These are phyloP conservation scores for Metallyticus violacea DNA, from an alignment of 2,888 invertebrate species.

Conservation along the genomic window DNA sequence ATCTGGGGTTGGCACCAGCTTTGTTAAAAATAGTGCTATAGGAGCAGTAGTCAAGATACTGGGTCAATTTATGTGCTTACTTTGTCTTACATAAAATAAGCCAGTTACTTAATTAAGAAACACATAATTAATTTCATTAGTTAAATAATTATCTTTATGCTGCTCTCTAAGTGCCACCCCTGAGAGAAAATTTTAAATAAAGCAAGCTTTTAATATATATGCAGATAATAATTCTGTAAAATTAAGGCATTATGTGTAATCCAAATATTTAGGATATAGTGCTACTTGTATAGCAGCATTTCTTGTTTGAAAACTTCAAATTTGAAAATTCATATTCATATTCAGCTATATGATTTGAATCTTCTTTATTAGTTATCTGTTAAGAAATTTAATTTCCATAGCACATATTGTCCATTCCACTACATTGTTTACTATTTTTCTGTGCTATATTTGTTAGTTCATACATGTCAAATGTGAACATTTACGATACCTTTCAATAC, in stretches of 20 bases:
- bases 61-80: too few relatives aligned
- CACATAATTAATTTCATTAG: too few relatives aligned
- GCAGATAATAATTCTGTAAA: background rate
- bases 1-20: background rate
- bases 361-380: background rate
- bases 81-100: too few relatives aligned
- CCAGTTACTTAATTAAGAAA: too few relatives aligned
- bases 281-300: too few relatives aligned
- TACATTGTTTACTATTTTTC: background rate
- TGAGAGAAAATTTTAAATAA: background rate
- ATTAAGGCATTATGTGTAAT: background rate
- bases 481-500: background rate
- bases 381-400: background rate
- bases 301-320: background rate
- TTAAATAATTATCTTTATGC: background rate
- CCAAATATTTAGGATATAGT: too few relatives aligned
- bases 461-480: background rate
- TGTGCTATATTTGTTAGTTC: too few relatives aligned
- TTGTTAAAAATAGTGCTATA: too few relatives aligned
- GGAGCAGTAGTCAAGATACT: too few relatives aligned
- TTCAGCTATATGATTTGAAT: background rate
- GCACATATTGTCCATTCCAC: background rate
- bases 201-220: background rate
- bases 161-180: background rate
- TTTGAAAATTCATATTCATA: background rate